These are phyloP conservation scores for Zeus faber DNA, from an alignment of 2,113 vertebrate genomes.

Conservation along the genomic window DNA sequence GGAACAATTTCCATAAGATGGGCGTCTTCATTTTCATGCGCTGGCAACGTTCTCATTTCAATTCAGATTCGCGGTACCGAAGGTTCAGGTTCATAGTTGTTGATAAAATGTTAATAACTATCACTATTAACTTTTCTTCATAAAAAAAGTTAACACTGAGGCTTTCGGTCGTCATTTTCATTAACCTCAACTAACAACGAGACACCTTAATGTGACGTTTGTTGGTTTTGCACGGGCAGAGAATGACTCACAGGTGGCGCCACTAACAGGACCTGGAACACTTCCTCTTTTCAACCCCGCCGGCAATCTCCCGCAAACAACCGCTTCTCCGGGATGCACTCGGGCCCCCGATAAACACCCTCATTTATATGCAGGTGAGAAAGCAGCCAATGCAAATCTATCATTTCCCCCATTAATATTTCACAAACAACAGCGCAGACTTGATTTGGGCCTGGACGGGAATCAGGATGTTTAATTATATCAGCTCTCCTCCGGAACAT, in stretches of 20 bases:
- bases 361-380: conserved; percentile 63
- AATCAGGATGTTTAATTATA: conserved; percentile 64
- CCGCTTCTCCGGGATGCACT: conserved; percentile 27
- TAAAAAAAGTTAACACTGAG: background rate
- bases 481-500: conserved; percentile 53
- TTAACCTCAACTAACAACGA: background rate
- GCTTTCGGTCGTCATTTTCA: background rate
- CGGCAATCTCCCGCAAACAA: conserved; percentile 3
- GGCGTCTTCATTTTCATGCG: no score
- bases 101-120: no score
- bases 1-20: no score
- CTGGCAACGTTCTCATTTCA: no score
- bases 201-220: background rate
- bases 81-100: background rate
- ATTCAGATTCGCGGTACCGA: no score
- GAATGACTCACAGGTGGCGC: conserved; percentile 1
- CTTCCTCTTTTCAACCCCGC: conserved; percentile 11
- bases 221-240: background rate
- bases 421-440: conserved; percentile 66
- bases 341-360: conserved; percentile 47
- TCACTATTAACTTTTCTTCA: no score
- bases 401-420: conserved; percentile 60
- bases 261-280: conserved; percentile 8
- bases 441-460: conserved; percentile 50
- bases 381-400: conserved; percentile 49